Evolutionary conservation across 64 coral and sea anemone species (phyloP), one percentile per base, ranked within the genome.

Genomic region (Pocillopora verrucosa): DNA sequence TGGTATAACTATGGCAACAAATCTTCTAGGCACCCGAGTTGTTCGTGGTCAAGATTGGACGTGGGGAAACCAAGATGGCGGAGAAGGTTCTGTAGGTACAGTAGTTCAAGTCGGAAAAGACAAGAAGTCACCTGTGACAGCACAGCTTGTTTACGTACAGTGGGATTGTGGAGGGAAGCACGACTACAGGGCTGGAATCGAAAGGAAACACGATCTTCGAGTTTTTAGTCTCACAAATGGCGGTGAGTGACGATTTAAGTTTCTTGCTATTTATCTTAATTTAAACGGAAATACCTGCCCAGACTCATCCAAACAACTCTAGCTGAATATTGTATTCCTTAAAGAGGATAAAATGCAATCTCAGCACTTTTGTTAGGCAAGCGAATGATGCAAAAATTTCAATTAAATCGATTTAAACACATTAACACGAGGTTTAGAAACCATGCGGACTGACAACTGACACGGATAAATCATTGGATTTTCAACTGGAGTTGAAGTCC

Each of bases 11-110:
- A n/a, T 70, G 22, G 45, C 67, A 70, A 84, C 70, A 63, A 65
- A 70, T 9, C 20, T 85, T 16, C 34, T 92, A 11, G 91, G 84
- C 14, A 72, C 34, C 38, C 85, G 91, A 26, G 91, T 92, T 14
- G 91, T 92, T 0, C 91, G 91, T 57, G 91, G 91, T 12, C 85
- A 72, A 16, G 80, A 91, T 59, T 91, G 89, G 89, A 17, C 77
- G 19, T 91, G 89, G 89, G 36, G 2, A 59, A 19, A 82, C 4
- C 91, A 92, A 81, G 91, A 92, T 82, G 91, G 91, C 34, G 91
- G 91, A 13, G 86, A 92, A 61, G 91, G 91, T 25, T 59, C 36
- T 79, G 76, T 92, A 13, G 91, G 91, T 2, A 92, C 86, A 2
- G 78, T 92, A 26, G 91, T 92, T 36, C 58, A 82, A 22, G 79